Conservation (phyloP, 2,888 invertebrate species). For the Synanthedon tipuliformis region DNA sequence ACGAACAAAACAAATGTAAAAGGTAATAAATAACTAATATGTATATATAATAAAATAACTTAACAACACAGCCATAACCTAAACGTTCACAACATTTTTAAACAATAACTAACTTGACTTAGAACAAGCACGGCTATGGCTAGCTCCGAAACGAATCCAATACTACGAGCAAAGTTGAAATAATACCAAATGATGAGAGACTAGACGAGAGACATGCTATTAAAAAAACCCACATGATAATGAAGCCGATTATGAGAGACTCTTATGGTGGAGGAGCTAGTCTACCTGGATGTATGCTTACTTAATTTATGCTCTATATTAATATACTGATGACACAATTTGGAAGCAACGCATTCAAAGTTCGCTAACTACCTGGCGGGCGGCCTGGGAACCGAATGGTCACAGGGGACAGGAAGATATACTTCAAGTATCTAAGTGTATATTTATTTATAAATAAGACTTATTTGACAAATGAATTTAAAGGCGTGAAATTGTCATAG, state of each 20-base stretch:
- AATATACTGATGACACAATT: not conserved
- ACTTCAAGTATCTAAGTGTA: too few relatives aligned
- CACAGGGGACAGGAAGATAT: too few relatives aligned
- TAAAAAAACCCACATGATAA: slow-evolving; percentile 69
- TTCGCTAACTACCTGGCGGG: not conserved
- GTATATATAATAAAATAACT: too few relatives aligned
- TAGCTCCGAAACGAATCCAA: too few relatives aligned
- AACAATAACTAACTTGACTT: not conserved
- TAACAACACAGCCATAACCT: too few relatives aligned
- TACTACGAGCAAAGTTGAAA: not conserved
- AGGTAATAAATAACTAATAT: too few relatives aligned
- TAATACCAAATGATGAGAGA: slow-evolving; percentile 6
- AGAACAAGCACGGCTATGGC: not conserved
- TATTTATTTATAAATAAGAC: too few relatives aligned
- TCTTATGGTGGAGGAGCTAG: too few relatives aligned
- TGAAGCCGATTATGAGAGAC: slow-evolving; percentile 36
- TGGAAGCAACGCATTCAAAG: not conserved
- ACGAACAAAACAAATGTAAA: slow-evolving; percentile 12
- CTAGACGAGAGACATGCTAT: slow-evolving; percentile 43
- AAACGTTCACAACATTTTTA: not conserved
- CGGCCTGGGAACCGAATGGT: not conserved
- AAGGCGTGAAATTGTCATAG: too few relatives aligned
- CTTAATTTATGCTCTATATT: not conserved
- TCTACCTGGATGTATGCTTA: too few relatives aligned
- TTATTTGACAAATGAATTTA: too few relatives aligned